Base-by-base conservation (phyloP, 1,140 invertebrate genomes). In the Sipha flava region DNA sequence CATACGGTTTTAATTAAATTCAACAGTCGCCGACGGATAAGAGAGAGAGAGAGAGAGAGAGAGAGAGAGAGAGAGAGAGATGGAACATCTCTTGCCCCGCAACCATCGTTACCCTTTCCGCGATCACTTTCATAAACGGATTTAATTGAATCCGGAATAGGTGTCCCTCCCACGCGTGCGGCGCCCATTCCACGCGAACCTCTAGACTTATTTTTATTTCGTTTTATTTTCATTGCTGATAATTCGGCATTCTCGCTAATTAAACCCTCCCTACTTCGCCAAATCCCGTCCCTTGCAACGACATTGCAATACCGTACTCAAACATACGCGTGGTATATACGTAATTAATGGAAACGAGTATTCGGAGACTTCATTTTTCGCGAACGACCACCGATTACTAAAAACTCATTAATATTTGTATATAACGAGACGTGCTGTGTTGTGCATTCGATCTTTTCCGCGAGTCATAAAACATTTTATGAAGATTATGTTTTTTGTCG, bases 1-100 rank as follows among this genome's bases (percentile, higher is more conserved):
- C 73, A 57, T 77, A 77, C 73, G 73, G 73, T 77, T 77, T 77
- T 77, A 77, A 77, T 77, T 77, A 77, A 77, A 77, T 77, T 77
- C 52, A 77, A 77, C 73, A 43, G 73, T 52, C 73, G 49, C 12
- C 64, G 64, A 75, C 43, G 70, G 47, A 12, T 12, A 9, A 62
- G 2, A 29, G 29, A 10, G 26, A 62, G 16, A 29, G 18, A 59
- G 26, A 59, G 54, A 31, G 10, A 16, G 54, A 29, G 59, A 23
- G 62, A 40, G 34, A 4, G 34, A 66, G 62, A 23, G 34, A 14
- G 34, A 43, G 29, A 31, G 34, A 66, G 62, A 40, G 62, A 40
- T 3, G 31, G 23, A 14, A 26, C 29, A 18, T 14, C 45, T 49
- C 29, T 47, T 12, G 26, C 21, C 31, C 26, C 21, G 1, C 45